phyloP scores from a whole-genome alignment of 2,797 vertebrate genomes.

The Microctenopoma lineatum region DNA sequence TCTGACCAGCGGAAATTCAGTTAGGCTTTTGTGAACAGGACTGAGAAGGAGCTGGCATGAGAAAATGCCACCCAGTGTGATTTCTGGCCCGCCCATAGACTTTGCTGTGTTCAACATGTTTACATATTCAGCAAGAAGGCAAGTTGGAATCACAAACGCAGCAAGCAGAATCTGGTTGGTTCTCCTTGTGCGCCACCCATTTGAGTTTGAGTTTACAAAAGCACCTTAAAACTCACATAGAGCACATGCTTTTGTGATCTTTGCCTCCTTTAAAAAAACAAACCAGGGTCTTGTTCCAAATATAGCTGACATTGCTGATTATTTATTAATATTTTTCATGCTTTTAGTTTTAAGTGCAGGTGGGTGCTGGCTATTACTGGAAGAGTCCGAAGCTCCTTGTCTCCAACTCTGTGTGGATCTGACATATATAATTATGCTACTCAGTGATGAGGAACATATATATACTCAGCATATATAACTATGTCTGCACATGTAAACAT shows the following conservation, averaged over 20 bases:
- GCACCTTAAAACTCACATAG: constrained; percentile 86
- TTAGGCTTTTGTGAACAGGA: constrained; percentile 56
- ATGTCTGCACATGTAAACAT: constrained; percentile 71
- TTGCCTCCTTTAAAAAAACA: constrained; percentile 80
- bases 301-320: constrained; percentile 80
- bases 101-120: constrained; percentile 85
- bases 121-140: constrained; percentile 85
- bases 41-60: constrained; percentile 55
- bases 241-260: constrained; percentile 84
- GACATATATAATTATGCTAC: constrained; percentile 84
- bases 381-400: constrained; percentile 77
- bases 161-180: constrained; percentile 74
- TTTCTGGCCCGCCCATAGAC: constrained; percentile 70
- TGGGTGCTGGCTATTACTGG: constrained; percentile 84
- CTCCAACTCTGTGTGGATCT: constrained; percentile 81
- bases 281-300: constrained; percentile 87
- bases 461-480: constrained; percentile 73
- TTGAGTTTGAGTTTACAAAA: constrained; percentile 83
- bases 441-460: constrained; percentile 69
- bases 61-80: constrained; percentile 73
- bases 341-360: constrained; percentile 78
- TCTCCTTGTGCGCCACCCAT: constrained; percentile 57
- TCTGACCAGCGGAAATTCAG: constrained; percentile 63
- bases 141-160: constrained; percentile 82
- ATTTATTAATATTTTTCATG: constrained; percentile 84